Evolutionary conservation across 1,140 invertebrate species (phyloP), one percentile per base, ranked within the genome.

Genomic region (Berghia stephanieae): DNA sequence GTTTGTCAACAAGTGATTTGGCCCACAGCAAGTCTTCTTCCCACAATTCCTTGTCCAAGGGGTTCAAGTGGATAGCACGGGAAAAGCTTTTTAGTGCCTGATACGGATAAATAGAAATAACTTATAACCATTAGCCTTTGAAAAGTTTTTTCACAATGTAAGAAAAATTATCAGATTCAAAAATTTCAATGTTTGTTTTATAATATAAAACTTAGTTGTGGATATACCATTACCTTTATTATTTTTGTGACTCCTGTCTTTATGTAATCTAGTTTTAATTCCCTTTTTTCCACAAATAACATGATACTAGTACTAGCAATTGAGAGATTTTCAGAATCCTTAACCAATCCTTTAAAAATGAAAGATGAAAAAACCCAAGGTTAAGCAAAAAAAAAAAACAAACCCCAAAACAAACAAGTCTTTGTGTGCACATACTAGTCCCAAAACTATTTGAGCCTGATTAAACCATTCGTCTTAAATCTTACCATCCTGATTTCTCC

Each of bases 71-170:
- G 55, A 90, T 75, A 1, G 89, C 89, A 75, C 84, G 85, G 6
- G 84, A 85, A 78, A 91, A 91, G 75, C 83, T 86, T 38, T 80
- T 83, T n/a, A 89, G 78, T 40, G 90, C 90, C 87, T 89, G 81
- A 21, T 52, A 36, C 10, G n/a, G 69, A 16, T 31, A 34, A 16
- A 66, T 27, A 66, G n/a, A 1, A 16, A 34, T 16, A 31, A 16
- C 1, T 21, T 31, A 66, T 24, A 52, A 24, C 18, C 49, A 52
- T 52, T n/a, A n/a, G n/a, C n/a, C 49, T 52, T 52, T 52, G 1
- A 52, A 52, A 52, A 18, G 49, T 18, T 18, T 24, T 18, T 52
- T 52, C 24, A 18, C 16, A 52, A 18, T 1, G 24, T 24, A 52
- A 52, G 16, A 52, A 24, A 52, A 52, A 52, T 52, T 18, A 16